phyloP scores from a whole-genome alignment of 1,140 invertebrate genomes.

The Halyomorpha halys region DNA sequence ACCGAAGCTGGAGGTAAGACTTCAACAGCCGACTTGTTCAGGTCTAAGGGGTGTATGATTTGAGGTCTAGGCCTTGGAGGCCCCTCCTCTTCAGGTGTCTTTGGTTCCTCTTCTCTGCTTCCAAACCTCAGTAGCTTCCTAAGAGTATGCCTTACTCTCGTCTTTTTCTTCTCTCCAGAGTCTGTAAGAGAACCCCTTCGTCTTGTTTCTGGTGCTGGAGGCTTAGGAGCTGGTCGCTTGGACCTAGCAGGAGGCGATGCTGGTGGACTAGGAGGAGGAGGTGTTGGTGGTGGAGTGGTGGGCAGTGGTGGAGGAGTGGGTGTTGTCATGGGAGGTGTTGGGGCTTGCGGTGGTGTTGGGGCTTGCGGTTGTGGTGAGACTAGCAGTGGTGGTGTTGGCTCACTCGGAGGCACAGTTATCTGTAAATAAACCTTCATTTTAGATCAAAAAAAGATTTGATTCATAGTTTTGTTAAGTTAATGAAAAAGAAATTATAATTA shows the following conservation, averaged over 20 bases:
- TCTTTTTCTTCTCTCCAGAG: constrained; percentile 47
- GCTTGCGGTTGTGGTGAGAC: too few species aligned
- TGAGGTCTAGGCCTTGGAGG: constrained; percentile 58
- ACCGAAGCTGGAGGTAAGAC: constrained; percentile 44
- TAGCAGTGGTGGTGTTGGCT: too few species aligned
- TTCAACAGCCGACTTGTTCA: constrained; percentile 67
- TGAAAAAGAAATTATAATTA: too few species aligned
- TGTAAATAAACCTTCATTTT: too few species aligned
- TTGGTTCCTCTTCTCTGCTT: constrained; percentile 42
- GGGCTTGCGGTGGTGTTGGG: too few species aligned
- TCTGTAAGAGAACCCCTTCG: constrained; percentile 29
- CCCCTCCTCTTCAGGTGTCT: constrained; percentile 40
- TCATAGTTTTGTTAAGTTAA: too few species aligned
- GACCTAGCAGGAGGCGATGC: not conserved
- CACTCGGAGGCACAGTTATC: too few species aligned
- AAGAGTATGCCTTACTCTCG: constrained; percentile 59
- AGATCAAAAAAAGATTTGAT: too few species aligned
- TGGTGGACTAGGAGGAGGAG: constrained; percentile 13
- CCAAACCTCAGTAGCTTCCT: constrained; percentile 65
- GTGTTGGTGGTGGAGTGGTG: constrained; percentile 6
- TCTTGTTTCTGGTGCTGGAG: constrained; percentile 36
- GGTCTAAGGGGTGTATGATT: constrained; percentile 77
- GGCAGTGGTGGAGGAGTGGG: constrained; percentile 38
- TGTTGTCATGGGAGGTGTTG: not conserved
- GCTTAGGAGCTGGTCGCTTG: constrained; percentile 45